Evolutionary conservation across 2,797 vertebrate genomes (phyloP), one percentile per base, ranked within the genome.

Genomic region (Ispidina picta): DNA sequence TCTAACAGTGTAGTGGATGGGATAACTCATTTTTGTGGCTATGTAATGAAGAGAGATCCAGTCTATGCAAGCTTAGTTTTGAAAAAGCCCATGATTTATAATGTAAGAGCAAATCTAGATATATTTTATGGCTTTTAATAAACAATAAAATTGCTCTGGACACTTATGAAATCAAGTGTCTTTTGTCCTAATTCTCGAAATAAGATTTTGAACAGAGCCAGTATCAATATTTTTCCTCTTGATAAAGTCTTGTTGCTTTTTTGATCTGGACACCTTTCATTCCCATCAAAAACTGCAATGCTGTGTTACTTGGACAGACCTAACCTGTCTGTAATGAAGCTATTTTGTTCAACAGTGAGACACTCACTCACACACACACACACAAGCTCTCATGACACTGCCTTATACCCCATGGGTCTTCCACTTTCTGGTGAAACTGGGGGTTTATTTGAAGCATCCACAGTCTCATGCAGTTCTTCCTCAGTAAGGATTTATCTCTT

Each of bases 141-240:
- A 55, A 74, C 56, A 56, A 68, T 35, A 60, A 84, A 70, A 93
- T 66, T 58, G 41, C 23, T 64, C 23, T 58, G 23, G 26, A 60
- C 12, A 21, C 41, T 70, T 19, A 83, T 54, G 65, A 77, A 83
- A 58, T 52, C 31, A 73, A 56, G 13, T 55, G 59, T 62, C 31
- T 89, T 90, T 89, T 88, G n/a, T 79, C 17, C n/a, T 37, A 83
- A 0, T 72, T 33, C 44, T 72, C 66, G 66, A 81, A 91, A 83
- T 56, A 64, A 65, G 88, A 72, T n/a, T 83, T 69, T 91, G 29
- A 86, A 49, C 13, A n/a, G 46, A 86, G 55, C 26, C 83, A 79
- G n/a, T 66, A 72, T 56, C 56, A 86, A 56, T 63, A 70, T 92
- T 89, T 87, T 89, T 49, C 49, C 19, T 84, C 39, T 51, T 80